These are phyloP conservation scores for Synanthedon myopaeformis DNA, from an alignment of 2,888 invertebrate species.

Conservation along the genomic window DNA sequence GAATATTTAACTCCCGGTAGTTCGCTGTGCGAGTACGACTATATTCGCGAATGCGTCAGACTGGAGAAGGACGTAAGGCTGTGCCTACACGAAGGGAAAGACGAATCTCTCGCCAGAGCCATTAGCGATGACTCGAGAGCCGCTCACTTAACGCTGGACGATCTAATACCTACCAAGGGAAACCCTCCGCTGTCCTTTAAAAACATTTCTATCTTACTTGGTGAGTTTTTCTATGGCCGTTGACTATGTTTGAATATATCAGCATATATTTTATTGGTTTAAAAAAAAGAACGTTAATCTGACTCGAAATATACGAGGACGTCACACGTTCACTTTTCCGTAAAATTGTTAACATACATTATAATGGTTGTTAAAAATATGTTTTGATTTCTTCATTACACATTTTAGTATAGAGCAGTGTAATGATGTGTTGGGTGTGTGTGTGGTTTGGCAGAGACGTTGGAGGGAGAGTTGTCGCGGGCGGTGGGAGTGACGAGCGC, in stretches of 20 bases:
- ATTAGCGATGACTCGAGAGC: slow-evolving; percentile 85
- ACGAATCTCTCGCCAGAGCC: slow-evolving; percentile 79
- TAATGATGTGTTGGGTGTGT: neutral
- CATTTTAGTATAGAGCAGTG: neutral
- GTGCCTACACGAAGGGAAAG: slow-evolving; percentile 74
- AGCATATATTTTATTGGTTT: too few species aligned
- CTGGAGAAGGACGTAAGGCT: slow-evolving; percentile 88
- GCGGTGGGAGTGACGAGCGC: slow-evolving; percentile 76
- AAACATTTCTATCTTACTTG: slow-evolving; percentile 85
- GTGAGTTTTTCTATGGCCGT: slow-evolving; percentile 49
- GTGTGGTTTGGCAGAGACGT: slow-evolving; percentile 69
- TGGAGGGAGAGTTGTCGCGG: slow-evolving; percentile 85
- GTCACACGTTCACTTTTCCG: too few species aligned
- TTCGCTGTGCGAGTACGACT: slow-evolving; percentile 89
- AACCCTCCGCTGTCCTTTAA: slow-evolving; percentile 83
- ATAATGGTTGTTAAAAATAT: too few species aligned
- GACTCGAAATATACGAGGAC: too few species aligned
- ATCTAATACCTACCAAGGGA: slow-evolving; percentile 80
- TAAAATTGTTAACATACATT: too few species aligned
- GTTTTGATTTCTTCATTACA: too few species aligned
- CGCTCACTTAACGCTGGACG: slow-evolving; percentile 79
- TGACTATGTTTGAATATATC: too few species aligned
- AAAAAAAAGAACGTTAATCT: too few species aligned
- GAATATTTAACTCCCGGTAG: slow-evolving; percentile 91
- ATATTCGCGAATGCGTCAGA: slow-evolving; percentile 93